Conservation (phyloP, 2,797 vertebrate genomes). For the Molossus molossus region DNA sequence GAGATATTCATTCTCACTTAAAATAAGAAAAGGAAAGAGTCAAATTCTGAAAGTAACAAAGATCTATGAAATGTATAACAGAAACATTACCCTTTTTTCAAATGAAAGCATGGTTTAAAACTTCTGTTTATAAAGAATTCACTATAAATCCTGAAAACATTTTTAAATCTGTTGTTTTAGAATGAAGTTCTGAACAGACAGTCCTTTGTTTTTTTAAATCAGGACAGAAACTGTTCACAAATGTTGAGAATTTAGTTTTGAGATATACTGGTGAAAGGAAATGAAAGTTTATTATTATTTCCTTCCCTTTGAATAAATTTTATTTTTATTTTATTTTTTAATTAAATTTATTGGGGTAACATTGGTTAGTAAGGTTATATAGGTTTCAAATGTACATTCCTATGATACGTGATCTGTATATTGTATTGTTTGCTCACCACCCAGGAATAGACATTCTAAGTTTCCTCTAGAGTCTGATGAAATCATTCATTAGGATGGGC, state of each 20-base stretch:
- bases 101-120: slow-evolving; percentile 51
- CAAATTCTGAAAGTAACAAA: slow-evolving; percentile 48
- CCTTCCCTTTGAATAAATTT: not conserved
- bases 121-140: slow-evolving; percentile 41
- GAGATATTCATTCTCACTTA: slow-evolving; percentile 38
- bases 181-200: slow-evolving; percentile 31
- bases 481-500: slow-evolving; percentile 52
- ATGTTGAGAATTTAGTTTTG: not conserved
- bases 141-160: slow-evolving; percentile 37
- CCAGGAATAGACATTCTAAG: slow-evolving; percentile 20
- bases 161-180: slow-evolving; percentile 64
- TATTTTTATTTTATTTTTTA: not conserved
- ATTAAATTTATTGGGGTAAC: not conserved
- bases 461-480: slow-evolving; percentile 53
- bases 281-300: not conserved
- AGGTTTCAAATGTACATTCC: not conserved
- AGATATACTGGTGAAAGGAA: not conserved
- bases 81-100: slow-evolving; percentile 40
- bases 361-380: not conserved
- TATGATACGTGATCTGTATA: not conserved
- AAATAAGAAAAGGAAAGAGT: slow-evolving; percentile 8
- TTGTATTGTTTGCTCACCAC: not conserved
- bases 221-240: not conserved
- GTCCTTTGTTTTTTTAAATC: not conserved
- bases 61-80: slow-evolving; percentile 19